phyloP scores from a whole-genome alignment of 1,140 invertebrate species.

The Apocrypta bakeri region DNA sequence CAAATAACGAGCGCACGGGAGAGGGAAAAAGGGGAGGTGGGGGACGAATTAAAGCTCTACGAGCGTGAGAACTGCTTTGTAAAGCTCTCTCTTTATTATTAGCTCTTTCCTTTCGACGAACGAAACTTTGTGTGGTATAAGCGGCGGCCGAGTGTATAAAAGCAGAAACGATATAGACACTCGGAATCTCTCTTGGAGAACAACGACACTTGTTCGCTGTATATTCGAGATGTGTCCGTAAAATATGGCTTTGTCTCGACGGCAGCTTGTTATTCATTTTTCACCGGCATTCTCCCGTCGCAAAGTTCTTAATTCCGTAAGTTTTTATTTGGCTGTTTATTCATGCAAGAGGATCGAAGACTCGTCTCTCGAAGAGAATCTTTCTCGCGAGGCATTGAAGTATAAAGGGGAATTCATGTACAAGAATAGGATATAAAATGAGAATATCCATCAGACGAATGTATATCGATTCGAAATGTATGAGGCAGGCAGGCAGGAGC shows the following conservation, averaged over 20 bases:
- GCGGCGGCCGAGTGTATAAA: not conserved
- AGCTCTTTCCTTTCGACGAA: not conserved
- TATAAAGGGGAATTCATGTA: not conserved
- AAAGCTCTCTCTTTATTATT: not conserved
- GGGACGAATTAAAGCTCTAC: not conserved
- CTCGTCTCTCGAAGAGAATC: not conserved
- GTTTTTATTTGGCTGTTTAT: slow-evolving; percentile 2
- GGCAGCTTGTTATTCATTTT: not conserved
- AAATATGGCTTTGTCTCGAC: not conserved
- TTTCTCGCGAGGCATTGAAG: not conserved
- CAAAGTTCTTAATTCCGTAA: not conserved
- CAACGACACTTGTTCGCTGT: not conserved
- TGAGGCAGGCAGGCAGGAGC: not conserved
- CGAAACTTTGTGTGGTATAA: not conserved
- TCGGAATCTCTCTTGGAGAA: not conserved
- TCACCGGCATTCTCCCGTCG: not conserved
- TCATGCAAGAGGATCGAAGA: not conserved
- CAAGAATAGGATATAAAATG: slow-evolving; percentile 2
- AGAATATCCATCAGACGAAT: slow-evolving; percentile 1
- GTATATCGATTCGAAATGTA: not conserved
- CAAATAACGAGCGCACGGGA: not conserved
- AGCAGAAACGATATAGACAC: not conserved
- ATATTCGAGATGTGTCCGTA: too few relatives aligned
- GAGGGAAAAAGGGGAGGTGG: not conserved
- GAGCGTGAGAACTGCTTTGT: not conserved